Evolutionary conservation across 2,113 vertebrate genomes (phyloP).

Genomic region (Chrysochloris asiatica): DNA sequence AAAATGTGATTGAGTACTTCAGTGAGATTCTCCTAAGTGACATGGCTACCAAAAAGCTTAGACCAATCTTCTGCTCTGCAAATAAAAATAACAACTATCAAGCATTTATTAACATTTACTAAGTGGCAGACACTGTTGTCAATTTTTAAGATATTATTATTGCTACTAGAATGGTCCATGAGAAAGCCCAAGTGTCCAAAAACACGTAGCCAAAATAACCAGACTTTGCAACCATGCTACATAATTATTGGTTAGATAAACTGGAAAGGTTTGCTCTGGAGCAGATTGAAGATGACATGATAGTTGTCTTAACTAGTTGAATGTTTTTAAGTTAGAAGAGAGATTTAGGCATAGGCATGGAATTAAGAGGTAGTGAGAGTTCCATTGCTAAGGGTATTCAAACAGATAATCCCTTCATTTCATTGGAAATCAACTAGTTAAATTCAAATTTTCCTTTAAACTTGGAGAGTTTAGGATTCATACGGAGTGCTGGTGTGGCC

Average conservation of each 20-base stretch:
- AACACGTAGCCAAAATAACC: neutral
- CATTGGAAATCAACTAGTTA: neutral
- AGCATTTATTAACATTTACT: neutral
- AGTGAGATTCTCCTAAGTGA: neutral
- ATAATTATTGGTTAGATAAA: neutral
- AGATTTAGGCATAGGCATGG: neutral
- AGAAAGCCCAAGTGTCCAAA: neutral
- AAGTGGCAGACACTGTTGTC: neutral
- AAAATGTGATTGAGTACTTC: neutral
- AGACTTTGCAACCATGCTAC: neutral
- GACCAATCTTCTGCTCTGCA: neutral
- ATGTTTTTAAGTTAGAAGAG: neutral
- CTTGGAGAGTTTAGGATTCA: constrained; percentile 3
- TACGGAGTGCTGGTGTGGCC: too few species aligned
- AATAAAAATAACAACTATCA: constrained; percentile 1
- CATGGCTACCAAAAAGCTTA: neutral
- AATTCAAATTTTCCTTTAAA: neutral
- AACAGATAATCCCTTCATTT: neutral
- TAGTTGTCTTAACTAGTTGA: neutral
- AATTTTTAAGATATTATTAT: neutral
- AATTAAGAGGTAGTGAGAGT: neutral
- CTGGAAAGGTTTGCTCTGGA: neutral
- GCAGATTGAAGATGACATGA: neutral
- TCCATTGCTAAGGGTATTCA: neutral
- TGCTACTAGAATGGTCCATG: neutral